Percentiles rank a stretch among this genome's conserved stretches.
These are phyloP conservation scores for Doryteuthis pealeii DNA, from an alignment of 1,140 invertebrate species.

Conservation along the genomic window DNA sequence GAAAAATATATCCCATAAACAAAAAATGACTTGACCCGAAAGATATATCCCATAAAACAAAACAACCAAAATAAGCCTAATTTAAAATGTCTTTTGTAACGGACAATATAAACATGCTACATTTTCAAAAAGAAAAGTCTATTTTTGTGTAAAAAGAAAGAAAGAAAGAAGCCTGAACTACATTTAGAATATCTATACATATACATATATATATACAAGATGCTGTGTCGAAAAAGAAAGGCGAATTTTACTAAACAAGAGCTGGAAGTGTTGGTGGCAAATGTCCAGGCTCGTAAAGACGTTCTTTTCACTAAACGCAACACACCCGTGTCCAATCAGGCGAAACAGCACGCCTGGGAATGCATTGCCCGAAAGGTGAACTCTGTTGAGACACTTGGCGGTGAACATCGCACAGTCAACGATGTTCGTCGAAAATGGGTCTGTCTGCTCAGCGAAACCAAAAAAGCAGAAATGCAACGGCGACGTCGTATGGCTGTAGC, in stretches of 20 bases:
- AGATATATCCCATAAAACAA: too few relatives aligned
- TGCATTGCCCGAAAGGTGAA: constrained; percentile 1
- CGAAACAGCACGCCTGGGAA: neutral
- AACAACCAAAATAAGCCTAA: too few relatives aligned
- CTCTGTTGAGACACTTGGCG: neutral
- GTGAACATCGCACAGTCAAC: neutral
- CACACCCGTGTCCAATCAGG: neutral
- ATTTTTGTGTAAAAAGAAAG: too few relatives aligned
- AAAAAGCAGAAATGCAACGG: neutral
- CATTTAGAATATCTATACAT: too few relatives aligned
- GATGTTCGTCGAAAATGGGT: neutral
- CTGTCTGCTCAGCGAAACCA: neutral
- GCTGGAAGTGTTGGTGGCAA: neutral
- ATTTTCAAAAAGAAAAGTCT: too few relatives aligned
- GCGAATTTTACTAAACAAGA: constrained; percentile 1
- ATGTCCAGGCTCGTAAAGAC: neutral
- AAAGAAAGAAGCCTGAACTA: too few relatives aligned
- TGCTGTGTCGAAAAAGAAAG: neutral
- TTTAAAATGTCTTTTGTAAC: too few relatives aligned
- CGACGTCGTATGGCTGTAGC: neutral
- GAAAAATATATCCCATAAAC: too few relatives aligned
- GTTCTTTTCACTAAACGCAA: constrained; percentile 3
- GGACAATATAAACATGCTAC: too few relatives aligned
- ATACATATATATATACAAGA: neutral
- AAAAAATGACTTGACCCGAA: too few relatives aligned